Conservation (phyloP, 1,140 invertebrate genomes). For the Plutomurus gul region DNA sequence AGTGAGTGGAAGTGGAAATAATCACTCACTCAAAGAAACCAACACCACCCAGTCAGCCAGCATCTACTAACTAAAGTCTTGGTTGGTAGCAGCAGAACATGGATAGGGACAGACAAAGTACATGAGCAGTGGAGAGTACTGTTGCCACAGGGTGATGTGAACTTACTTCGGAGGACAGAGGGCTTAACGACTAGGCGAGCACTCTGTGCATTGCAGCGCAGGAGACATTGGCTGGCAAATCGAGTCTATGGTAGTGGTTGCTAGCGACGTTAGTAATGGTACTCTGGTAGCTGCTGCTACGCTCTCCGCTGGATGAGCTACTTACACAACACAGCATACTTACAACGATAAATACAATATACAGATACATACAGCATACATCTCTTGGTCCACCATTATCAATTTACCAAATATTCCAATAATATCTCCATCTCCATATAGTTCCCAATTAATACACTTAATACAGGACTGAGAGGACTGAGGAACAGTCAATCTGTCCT, state of each 20-base stretch:
- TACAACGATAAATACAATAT: not conserved
- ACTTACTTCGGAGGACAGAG: too few species aligned
- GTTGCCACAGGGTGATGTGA: too few species aligned
- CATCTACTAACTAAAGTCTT: too few species aligned
- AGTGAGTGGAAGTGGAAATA: too few species aligned
- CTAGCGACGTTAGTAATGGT: not conserved
- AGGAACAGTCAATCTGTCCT: slow-evolving; percentile 18
- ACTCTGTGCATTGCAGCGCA: not conserved
- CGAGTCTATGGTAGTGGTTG: not conserved
- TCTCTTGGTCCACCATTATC: slow-evolving; percentile 25
- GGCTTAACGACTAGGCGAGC: too few species aligned
- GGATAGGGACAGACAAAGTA: too few species aligned
- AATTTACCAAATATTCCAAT: slow-evolving; percentile 29
- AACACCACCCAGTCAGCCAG: too few species aligned
- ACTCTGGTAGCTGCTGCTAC: not conserved
- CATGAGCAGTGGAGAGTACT: too few species aligned
- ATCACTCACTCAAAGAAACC: too few species aligned
- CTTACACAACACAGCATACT: not conserved
- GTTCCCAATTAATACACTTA: slow-evolving; percentile 15
- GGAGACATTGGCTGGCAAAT: not conserved
- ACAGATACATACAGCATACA: not conserved
- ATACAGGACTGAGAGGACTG: slow-evolving; percentile 1
- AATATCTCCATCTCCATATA: slow-evolving; percentile 4
- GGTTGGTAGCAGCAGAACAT: too few species aligned
- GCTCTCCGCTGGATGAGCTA: not conserved